Conservation (phyloP, 2,888 invertebrate genomes). For the Mythimna loreyi region DNA sequence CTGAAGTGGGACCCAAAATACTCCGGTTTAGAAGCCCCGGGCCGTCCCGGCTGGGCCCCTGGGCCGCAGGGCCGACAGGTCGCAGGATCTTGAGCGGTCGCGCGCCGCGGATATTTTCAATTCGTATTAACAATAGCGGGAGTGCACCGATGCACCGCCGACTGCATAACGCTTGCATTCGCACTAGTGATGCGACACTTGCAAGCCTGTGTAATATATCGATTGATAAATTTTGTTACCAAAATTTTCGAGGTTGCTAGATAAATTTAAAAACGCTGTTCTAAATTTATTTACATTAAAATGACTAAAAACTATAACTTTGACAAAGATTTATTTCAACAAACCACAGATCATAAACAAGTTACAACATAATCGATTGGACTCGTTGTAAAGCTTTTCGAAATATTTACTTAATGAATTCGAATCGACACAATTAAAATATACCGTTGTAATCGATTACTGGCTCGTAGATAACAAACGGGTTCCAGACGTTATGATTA, state of each 20-base stretch:
- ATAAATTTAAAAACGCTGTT: neutral
- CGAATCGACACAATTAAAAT: slow-evolving; percentile 21
- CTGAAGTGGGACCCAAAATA: slow-evolving; percentile 48
- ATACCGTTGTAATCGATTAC: slow-evolving; percentile 44
- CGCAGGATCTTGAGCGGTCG: slow-evolving; percentile 40
- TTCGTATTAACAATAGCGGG: slow-evolving; percentile 73
- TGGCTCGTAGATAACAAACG: slow-evolving; percentile 42
- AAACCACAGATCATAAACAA: slow-evolving; percentile 30
- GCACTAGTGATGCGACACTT: slow-evolving; percentile 73
- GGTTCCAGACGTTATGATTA: slow-evolving; percentile 44
- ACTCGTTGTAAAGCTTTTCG: slow-evolving; percentile 25
- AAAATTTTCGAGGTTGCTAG: neutral
- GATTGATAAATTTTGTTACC: slow-evolving; percentile 45
- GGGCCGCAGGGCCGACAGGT: slow-evolving; percentile 3
- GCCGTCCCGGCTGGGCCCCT: neutral
- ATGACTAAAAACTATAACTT: neutral
- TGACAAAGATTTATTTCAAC: slow-evolving; percentile 15
- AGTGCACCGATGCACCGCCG: slow-evolving; percentile 66
- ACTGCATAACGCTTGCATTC: slow-evolving; percentile 74
- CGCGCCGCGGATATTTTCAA: slow-evolving; percentile 63
- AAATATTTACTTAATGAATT: slow-evolving; percentile 47
- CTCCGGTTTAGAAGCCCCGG: slow-evolving; percentile 56
- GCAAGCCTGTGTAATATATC: slow-evolving; percentile 44
- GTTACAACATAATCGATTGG: slow-evolving; percentile 19
- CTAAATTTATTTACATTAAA: slow-evolving; percentile 2